These are phyloP conservation scores for Micromys minutus DNA, from an alignment of 2,113 vertebrate species.

Conservation along the genomic window DNA sequence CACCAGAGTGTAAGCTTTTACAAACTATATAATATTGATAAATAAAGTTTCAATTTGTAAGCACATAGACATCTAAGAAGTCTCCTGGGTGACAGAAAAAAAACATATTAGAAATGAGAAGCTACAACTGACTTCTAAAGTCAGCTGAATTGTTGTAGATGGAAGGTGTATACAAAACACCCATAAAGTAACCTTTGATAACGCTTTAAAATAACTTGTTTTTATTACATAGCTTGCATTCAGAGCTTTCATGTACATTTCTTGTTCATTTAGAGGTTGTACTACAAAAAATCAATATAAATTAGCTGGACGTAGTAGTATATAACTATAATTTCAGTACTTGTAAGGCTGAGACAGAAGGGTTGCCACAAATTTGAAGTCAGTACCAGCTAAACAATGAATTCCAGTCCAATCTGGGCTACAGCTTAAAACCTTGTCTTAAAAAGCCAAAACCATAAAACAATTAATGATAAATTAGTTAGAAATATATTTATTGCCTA, in stretches of 20 bases:
- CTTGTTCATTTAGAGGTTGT: slow-evolving; percentile 34
- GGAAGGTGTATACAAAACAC: background rate
- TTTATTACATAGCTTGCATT: background rate
- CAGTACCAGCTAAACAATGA: background rate
- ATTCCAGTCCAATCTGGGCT: background rate
- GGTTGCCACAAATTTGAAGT: background rate
- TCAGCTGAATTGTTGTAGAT: background rate
- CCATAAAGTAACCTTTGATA: slow-evolving; percentile 40
- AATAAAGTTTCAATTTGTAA: slow-evolving; percentile 23
- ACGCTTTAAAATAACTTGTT: slow-evolving; percentile 34
- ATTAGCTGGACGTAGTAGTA: background rate
- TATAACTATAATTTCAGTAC: background rate
- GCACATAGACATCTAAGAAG: background rate
- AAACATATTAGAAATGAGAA: slow-evolving; percentile 6
- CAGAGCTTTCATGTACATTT: slow-evolving; percentile 32
- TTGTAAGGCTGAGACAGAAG: background rate
- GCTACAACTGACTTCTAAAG: slow-evolving; percentile 6
- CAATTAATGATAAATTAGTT: slow-evolving; percentile 47
- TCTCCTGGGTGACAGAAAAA: background rate
- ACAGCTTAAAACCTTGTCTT: background rate
- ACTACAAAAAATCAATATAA: slow-evolving; percentile 43
- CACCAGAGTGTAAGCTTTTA: slow-evolving; percentile 16
- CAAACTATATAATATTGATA: background rate
- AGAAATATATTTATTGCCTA: background rate
- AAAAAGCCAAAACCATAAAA: background rate